Conservation (phyloP, 2,888 invertebrate species). For the Stenurella melanura region DNA sequence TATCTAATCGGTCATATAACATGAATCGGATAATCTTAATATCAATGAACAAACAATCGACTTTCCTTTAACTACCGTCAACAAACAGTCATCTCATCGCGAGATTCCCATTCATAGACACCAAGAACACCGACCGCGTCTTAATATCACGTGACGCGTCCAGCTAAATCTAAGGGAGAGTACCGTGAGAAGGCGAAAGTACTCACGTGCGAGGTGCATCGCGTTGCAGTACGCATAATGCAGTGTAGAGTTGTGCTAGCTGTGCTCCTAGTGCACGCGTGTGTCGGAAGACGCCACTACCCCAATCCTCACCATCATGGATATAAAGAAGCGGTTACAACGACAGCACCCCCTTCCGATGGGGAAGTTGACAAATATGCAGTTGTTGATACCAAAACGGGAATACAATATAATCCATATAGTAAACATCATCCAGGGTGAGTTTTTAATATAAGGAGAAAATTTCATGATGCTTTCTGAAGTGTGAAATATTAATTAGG, state of each 20-base stretch:
- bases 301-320: conserved; percentile 27
- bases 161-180: conserved; percentile 19
- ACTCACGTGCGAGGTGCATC: conserved; percentile 53
- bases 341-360: conserved; percentile 11
- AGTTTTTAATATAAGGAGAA: conserved; percentile 45
- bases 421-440: conserved; percentile 66
- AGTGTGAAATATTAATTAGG: too few relatives aligned
- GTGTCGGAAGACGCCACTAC: conserved; percentile 35
- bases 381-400: conserved; percentile 58
- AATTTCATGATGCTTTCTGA: not conserved
- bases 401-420: conserved; percentile 63
- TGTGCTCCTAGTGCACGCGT: conserved; percentile 42
- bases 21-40: not conserved
- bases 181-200: conserved; percentile 53
- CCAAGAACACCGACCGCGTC: conserved; percentile 31
- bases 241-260: conserved; percentile 35
- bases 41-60: not conserved
- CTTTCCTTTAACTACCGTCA: not conserved
- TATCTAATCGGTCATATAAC: too few relatives aligned
- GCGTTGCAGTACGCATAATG: conserved; percentile 43
- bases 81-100: conserved; percentile 11
- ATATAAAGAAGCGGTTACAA: not conserved
- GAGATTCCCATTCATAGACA: conserved; percentile 37
- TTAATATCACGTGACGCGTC: conserved; percentile 46
- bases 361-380: conserved; percentile 45